Evolutionary conservation across 2,888 invertebrate species (phyloP).

Genomic region (Nomada ferruginata): DNA sequence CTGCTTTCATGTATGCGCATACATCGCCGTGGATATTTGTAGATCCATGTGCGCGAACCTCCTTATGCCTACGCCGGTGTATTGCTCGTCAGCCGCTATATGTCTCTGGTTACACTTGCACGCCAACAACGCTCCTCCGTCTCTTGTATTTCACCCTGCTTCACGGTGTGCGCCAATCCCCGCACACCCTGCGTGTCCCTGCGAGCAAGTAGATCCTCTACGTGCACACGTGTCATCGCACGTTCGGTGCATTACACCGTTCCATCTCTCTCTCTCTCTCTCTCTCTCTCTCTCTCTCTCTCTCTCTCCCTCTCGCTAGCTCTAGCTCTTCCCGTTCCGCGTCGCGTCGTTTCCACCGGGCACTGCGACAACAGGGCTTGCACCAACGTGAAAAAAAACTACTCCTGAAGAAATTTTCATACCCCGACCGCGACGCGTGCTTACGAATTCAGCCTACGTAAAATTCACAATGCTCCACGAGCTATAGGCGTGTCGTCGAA

Average conservation of each 20-base stretch:
- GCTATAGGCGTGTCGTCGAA: too few species aligned
- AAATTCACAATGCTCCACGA: not conserved
- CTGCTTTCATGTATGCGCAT: conserved; percentile 73
- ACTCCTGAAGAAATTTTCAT: conserved; percentile 53
- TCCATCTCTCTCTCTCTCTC: not conserved
- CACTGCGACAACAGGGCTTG: conserved; percentile 10
- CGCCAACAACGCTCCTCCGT: conserved; percentile 14
- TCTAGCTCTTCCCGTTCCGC: not conserved
- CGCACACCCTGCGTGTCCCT: not conserved
- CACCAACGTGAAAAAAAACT: conserved; percentile 44
- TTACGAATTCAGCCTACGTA: not conserved
- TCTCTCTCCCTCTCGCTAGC: not conserved
- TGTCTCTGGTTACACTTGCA: conserved; percentile 55
- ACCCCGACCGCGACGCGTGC: conserved; percentile 37
- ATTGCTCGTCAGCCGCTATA: conserved; percentile 42
- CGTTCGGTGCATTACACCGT: conserved; percentile 46
- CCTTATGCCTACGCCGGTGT: conserved; percentile 17
- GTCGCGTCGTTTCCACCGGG: conserved; percentile 36
- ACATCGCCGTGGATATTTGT: conserved; percentile 24
- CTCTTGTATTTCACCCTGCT: conserved; percentile 53
- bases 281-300: not conserved
- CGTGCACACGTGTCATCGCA: not conserved
- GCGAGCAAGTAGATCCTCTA: not conserved
- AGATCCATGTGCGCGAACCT: conserved; percentile 11
- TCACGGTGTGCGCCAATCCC: not conserved